Evolutionary conservation across 2,888 invertebrate species (phyloP).

Genomic region (Sinhomidia bicolor): DNA sequence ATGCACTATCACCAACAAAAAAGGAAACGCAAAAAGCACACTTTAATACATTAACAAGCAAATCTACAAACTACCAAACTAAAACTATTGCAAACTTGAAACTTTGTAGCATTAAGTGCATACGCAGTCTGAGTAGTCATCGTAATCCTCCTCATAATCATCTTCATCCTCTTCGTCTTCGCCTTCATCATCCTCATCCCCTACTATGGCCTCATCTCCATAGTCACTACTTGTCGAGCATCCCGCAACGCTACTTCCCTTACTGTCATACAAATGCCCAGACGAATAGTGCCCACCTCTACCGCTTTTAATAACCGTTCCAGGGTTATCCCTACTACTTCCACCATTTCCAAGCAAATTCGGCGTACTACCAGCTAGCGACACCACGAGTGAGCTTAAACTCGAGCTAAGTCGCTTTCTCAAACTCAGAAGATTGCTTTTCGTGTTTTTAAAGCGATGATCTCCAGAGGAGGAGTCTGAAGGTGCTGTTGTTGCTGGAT

Average conservation of each 20-base stretch:
- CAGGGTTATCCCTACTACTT: slow-evolving; percentile 39
- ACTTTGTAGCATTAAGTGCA: too few species aligned
- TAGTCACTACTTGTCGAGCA: slow-evolving; percentile 65
- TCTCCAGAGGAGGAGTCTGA: slow-evolving; percentile 30
- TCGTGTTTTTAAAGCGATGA: slow-evolving; percentile 58
- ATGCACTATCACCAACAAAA: neutral
- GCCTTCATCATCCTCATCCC: neutral
- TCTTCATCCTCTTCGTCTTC: slow-evolving; percentile 72
- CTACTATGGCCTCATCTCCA: slow-evolving; percentile 39
- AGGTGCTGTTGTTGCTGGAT: neutral
- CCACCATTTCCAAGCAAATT: slow-evolving; percentile 27
- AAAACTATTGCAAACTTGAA: too few species aligned
- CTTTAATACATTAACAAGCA: neutral
- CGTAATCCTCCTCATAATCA: slow-evolving; percentile 73
- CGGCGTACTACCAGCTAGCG: slow-evolving; percentile 64
- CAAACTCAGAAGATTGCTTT: slow-evolving; percentile 64
- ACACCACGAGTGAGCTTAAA: slow-evolving; percentile 71
- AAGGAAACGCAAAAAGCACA: neutral
- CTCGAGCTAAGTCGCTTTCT: slow-evolving; percentile 70
- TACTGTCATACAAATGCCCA: slow-evolving; percentile 67
- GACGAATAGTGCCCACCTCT: slow-evolving; percentile 7
- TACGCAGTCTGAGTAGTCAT: slow-evolving; percentile 77
- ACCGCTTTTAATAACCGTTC: slow-evolving; percentile 48
- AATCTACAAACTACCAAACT: too few species aligned
- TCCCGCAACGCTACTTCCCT: slow-evolving; percentile 66